Base-by-base conservation (phyloP, 2,888 invertebrate species). In the Boloria selene region DNA sequence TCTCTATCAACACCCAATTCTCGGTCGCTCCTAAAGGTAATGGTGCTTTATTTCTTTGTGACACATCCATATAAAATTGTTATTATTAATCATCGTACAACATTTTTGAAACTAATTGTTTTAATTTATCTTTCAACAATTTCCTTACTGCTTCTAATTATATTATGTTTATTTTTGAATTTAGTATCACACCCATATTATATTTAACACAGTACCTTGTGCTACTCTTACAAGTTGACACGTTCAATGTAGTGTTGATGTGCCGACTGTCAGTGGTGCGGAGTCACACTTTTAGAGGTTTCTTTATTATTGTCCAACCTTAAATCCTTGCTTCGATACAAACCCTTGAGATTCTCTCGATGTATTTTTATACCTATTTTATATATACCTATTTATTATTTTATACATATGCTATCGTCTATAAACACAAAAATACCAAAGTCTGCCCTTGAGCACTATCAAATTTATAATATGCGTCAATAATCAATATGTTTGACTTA, bases 271-370 rank as follows among this genome's bases (percentile, higher is more conserved):
- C 10, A 38, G 61, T 81, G 80, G 83, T 85, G 81, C 84, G 86
- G 84, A 85, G 86, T 84, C 80, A 81, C 82, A 80, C 82, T 88
- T 90, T 87, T 90, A 88, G 90, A 90, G 84, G 77, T 80, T 83
- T 81, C 83, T 85, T 86, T 88, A 87, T 89, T 87, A 88, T 38
- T 82, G 84, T 79, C 80, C 82, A 83, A 81, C 82, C 82, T 75
- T 78, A 58, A 17, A 59, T 47, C 78, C 76, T 83, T 78, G 84
- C 82, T 85, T 84, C 78, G 72, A 79, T 38, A 78, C 77, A 77
- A 75, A 70, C 68, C 75, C 71, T 56, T 62, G 58, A 64, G 69
- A 75, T 73, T 76, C 78, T 31, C 56, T 66, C 31, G 14, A 44
- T 47, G 75, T 77, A 10, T 73, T 72, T 73, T 73, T 75, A 60